Conservation (phyloP, 1,140 invertebrate genomes). For the Thaumetopoea pityocampa region DNA sequence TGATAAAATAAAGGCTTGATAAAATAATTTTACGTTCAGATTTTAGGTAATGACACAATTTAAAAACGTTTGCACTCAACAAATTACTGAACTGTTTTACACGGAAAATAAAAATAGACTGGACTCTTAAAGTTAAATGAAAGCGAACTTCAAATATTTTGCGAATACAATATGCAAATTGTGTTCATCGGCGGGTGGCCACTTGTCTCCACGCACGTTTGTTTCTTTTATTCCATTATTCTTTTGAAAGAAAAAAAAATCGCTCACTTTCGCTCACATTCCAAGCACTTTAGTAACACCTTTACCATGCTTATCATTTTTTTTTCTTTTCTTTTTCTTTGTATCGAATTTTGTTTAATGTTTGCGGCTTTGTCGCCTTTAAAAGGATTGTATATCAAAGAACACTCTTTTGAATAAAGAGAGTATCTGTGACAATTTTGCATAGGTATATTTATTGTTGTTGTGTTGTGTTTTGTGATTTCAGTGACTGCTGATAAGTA, state of each 20-base stretch:
- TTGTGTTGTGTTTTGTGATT: too few species aligned
- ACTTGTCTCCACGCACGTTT: constrained; percentile 37
- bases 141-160: constrained; percentile 50
- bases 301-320: constrained; percentile 35
- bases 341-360: constrained; percentile 38
- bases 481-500: too few species aligned
- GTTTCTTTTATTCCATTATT: constrained; percentile 26
- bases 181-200: constrained; percentile 57
- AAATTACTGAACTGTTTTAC: constrained; percentile 4
- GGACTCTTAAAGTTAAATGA: constrained; percentile 35
- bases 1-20: not conserved
- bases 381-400: too few species aligned
- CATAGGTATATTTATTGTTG: too few species aligned
- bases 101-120: constrained; percentile 24
- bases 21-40: not conserved
- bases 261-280: constrained; percentile 64
- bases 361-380: too few species aligned
- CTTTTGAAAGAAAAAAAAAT: constrained; percentile 21
- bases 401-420: too few species aligned
- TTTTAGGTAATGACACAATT: not conserved
- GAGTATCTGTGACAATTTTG: too few species aligned
- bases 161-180: constrained; percentile 69
- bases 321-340: constrained; percentile 3
- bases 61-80: not conserved
- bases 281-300: constrained; percentile 45